Evolutionary conservation across 2,797 vertebrate genomes (phyloP).

Genomic region (Siniperca scherzeri): DNA sequence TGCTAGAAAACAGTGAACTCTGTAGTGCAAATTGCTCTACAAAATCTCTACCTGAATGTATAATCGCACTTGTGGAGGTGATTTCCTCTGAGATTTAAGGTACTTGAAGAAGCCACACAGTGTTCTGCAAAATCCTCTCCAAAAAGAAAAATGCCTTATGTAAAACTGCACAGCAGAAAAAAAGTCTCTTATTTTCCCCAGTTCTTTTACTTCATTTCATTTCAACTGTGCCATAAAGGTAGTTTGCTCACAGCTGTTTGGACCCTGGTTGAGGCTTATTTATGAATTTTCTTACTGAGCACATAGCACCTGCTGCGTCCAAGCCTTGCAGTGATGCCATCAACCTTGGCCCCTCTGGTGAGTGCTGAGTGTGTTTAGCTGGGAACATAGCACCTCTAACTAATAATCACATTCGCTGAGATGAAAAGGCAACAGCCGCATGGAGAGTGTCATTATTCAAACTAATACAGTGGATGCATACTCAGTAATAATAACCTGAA

Average conservation of each 20-base stretch:
- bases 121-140: slow-evolving; percentile 45
- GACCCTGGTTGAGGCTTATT: slow-evolving; percentile 53
- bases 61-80: slow-evolving; percentile 42
- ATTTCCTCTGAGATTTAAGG: slow-evolving; percentile 62
- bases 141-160: slow-evolving; percentile 12
- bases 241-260: slow-evolving; percentile 57
- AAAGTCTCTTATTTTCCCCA: background rate
- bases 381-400: slow-evolving; percentile 55
- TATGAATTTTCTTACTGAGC: slow-evolving; percentile 54
- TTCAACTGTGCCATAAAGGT: slow-evolving; percentile 38
- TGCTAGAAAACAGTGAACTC: slow-evolving; percentile 51
- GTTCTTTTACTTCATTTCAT: slow-evolving; percentile 1
- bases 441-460: slow-evolving; percentile 64
- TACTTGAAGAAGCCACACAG: slow-evolving; percentile 29
- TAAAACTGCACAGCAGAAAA: slow-evolving; percentile 6
- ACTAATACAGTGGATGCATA: slow-evolving; percentile 58
- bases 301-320: slow-evolving; percentile 35
- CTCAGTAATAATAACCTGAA: slow-evolving; percentile 61
- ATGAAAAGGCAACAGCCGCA: slow-evolving; percentile 53
- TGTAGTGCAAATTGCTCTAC: slow-evolving; percentile 68
- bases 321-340: slow-evolving; percentile 44
- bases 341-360: slow-evolving; percentile 37
- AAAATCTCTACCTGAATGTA: slow-evolving; percentile 50
- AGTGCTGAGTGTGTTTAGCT: slow-evolving; percentile 61
- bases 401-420: slow-evolving; percentile 68